A percentile compares a stretch with the other conserved stretches of the same genome.
Conservation (phyloP, 2,113 vertebrate species). For the Neofelis nebulosa region DNA sequence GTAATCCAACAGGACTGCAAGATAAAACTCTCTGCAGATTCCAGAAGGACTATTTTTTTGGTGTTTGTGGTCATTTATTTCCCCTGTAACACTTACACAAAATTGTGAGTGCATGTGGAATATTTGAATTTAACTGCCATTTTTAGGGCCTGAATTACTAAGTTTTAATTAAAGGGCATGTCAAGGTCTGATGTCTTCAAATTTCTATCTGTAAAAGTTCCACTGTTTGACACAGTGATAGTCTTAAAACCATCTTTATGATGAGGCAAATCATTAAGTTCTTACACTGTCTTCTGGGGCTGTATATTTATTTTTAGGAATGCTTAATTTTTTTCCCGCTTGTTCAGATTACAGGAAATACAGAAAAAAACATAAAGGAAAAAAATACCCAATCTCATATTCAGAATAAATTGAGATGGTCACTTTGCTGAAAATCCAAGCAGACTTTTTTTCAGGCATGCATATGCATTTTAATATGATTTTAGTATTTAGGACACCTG, state of each 20-base stretch:
- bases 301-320: not conserved
- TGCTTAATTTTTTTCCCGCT: not conserved
- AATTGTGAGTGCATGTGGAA: not conserved
- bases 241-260: not conserved
- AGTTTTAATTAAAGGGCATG: not conserved
- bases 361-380: not conserved
- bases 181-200: not conserved
- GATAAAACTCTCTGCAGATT: constrained; percentile 17
- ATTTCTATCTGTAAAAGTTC: not conserved
- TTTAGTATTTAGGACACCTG: not conserved
- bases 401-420: not conserved
- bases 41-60: not conserved
- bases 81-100: not conserved
- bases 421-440: not conserved
- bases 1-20: not conserved
- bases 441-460: not conserved
- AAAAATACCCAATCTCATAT: not conserved
- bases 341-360: not conserved
- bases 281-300: not conserved
- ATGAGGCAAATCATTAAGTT: not conserved
- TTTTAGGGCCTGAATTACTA: not conserved
- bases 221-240: not conserved
- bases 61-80: constrained; percentile 8
- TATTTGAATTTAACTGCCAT: not conserved
- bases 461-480: not conserved